Percentiles rank a stretch among this genome's conserved stretches.
phyloP scores from a whole-genome alignment of 1,140 invertebrate species.

The Halesus radiatus region DNA sequence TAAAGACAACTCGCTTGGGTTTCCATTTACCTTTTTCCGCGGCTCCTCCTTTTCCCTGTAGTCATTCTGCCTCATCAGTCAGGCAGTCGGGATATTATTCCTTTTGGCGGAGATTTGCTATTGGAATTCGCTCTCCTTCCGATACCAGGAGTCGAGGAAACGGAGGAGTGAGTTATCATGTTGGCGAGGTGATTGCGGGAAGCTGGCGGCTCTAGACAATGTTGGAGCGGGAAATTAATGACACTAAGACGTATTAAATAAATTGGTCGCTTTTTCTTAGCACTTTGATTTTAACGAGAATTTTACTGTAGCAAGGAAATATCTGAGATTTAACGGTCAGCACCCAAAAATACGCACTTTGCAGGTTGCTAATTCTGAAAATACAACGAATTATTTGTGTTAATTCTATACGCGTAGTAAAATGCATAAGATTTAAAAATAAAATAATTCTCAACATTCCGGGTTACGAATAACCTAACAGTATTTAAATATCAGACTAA shows the following conservation, averaged over 20 bases:
- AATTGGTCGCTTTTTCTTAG: neutral
- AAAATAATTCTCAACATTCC: too few relatives aligned
- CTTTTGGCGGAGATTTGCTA: neutral
- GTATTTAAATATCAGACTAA: too few relatives aligned
- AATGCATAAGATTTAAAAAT: too few relatives aligned
- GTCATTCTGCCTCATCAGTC: constrained; percentile 8
- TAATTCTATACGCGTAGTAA: too few relatives aligned
- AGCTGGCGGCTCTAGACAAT: neutral
- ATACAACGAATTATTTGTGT: too few relatives aligned
- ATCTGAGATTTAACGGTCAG: too few relatives aligned
- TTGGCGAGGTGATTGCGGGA: neutral
- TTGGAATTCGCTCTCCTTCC: neutral
- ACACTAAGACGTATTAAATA: neutral
- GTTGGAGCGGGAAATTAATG: constrained; percentile 1
- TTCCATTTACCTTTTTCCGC: constrained; percentile 14
- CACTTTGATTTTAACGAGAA: too few relatives aligned
- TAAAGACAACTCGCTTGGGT: neutral
- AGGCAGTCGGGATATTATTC: neutral
- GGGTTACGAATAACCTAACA: too few relatives aligned
- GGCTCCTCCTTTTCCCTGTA: constrained; percentile 12
- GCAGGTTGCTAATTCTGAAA: too few relatives aligned
- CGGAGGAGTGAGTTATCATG: constrained; percentile 1
- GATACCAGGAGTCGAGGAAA: neutral
- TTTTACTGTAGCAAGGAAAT: too few relatives aligned
- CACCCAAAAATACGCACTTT: too few relatives aligned